phyloP scores from a whole-genome alignment of 1,140 invertebrate species.

The Anastatus disparis region DNA sequence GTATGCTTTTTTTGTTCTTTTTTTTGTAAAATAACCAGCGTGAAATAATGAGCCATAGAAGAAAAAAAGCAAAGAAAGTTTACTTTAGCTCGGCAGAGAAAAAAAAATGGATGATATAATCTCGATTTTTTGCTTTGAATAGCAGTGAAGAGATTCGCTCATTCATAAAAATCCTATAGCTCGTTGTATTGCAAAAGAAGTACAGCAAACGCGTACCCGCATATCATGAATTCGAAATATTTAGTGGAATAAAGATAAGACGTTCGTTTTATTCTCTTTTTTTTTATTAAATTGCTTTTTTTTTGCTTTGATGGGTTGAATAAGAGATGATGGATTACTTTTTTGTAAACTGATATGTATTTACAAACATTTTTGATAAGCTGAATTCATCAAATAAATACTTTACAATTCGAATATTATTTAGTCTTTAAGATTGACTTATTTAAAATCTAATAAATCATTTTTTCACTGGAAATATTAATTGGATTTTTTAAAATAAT shows the following conservation, averaged over 20 bases:
- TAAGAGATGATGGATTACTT: background rate
- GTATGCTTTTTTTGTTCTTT: no score
- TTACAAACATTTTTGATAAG: background rate
- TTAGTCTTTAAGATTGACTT: no score
- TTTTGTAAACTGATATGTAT: background rate
- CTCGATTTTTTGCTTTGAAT: background rate
- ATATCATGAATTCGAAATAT: slow-evolving; percentile 21
- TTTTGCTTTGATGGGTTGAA: no score
- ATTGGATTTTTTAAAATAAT: no score
- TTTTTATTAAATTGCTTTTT: background rate
- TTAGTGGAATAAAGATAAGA: background rate
- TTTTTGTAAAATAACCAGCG: no score
- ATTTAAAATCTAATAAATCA: no score
- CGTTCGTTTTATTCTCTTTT: background rate
- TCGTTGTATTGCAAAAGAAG: background rate
- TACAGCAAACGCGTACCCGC: background rate
- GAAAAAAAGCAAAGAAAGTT: background rate
- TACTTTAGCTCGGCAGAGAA: background rate
- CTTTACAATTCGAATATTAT: no score
- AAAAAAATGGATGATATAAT: background rate
- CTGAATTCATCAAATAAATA: no score
- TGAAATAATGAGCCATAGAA: background rate
- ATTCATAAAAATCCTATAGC: slow-evolving; percentile 14
- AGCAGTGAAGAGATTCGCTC: background rate
- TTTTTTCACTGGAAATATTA: no score